Percentiles rank a stretch among this genome's conserved stretches.
phyloP scores from a whole-genome alignment of 2,888 invertebrate genomes.

The Lepidocyrtinus sp. region DNA sequence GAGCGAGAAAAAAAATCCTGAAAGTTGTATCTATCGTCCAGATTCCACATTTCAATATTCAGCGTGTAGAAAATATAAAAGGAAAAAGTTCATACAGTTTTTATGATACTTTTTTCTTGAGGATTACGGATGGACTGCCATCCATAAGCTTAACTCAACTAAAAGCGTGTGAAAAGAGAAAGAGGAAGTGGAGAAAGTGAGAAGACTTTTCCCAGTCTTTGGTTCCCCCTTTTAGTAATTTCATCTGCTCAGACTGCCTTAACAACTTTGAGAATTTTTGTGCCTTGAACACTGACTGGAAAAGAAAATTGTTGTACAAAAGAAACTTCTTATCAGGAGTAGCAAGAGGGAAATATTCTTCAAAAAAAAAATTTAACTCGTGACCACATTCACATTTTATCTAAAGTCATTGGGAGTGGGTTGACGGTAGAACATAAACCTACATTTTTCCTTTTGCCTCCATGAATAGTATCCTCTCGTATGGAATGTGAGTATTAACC shows the following conservation, averaged over 20 bases:
- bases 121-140: slow-evolving; percentile 13
- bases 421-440: background rate
- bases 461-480: background rate
- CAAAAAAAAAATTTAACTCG: background rate
- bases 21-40: background rate
- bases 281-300: background rate
- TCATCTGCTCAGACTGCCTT: slow-evolving; percentile 3
- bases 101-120: slow-evolving; percentile 13
- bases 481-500: background rate
- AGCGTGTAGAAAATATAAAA: background rate
- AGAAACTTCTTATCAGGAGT: slow-evolving; percentile 1
- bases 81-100: background rate
- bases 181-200: background rate
- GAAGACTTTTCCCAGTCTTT: background rate
- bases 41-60: slow-evolving; percentile 13
- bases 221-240: background rate
- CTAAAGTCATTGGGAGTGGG: background rate
- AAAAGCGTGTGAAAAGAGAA: background rate
- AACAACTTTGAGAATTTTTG: background rate
- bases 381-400: slow-evolving; percentile 6
- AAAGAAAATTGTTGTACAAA: background rate
- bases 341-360: background rate
- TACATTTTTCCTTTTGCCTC: background rate
- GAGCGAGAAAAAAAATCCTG: background rate
- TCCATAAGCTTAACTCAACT: background rate